Percentiles rank a stretch among this genome's conserved stretches.
phyloP scores from a whole-genome alignment of 92 coral and sea anemone genomes.

The Parazoanthus swiftii region DNA sequence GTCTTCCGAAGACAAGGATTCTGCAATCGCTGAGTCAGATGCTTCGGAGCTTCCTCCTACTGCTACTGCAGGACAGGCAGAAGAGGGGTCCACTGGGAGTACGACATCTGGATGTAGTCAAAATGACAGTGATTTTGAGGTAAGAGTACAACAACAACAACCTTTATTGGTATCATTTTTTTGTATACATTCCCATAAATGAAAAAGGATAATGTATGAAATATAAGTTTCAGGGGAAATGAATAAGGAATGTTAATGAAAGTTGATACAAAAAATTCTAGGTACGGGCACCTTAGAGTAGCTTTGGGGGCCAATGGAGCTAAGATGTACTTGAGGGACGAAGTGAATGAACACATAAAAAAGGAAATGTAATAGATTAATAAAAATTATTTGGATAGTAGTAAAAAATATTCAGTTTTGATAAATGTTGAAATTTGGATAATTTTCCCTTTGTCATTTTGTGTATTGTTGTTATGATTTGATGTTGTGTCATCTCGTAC shows the following conservation, averaged over 20 bases:
- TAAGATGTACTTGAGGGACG: too few species aligned
- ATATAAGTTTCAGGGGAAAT: too few species aligned
- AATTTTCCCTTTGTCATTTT: background rate
- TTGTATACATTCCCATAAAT: too few species aligned
- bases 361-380: too few species aligned
- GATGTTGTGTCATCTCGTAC: background rate
- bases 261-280: too few species aligned
- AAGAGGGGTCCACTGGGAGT: constrained; percentile 10
- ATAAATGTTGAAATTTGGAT: background rate
- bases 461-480: background rate
- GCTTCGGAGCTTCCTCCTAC: background rate
- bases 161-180: too few species aligned
- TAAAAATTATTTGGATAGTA: background rate
- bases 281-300: too few species aligned
- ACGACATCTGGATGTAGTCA: background rate
- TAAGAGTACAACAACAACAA: background rate
- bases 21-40: constrained; percentile 26
- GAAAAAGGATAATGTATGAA: too few species aligned
- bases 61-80: background rate
- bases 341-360: too few species aligned
- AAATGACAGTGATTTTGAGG: constrained; percentile 39
- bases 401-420: too few species aligned
- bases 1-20: constrained; percentile 25
- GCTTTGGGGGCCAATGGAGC: too few species aligned
- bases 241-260: too few species aligned